Evolutionary conservation across 2,113 vertebrate genomes (phyloP), one percentile per base, ranked within the genome.

Genomic region (Pachypanchax playfairii): DNA sequence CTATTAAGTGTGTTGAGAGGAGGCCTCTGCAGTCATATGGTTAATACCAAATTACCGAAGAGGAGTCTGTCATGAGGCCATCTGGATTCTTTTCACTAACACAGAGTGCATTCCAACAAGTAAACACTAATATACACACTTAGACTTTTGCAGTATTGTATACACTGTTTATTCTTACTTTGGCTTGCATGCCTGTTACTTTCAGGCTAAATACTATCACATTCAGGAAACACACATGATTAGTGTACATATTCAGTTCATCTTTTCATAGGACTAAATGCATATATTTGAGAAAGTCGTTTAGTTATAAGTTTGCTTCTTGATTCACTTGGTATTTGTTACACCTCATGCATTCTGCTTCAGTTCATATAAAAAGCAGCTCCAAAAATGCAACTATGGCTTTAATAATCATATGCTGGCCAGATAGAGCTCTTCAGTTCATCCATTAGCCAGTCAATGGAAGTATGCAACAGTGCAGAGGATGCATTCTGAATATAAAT

Each of bases 401-500:
- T 75, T 63, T 69, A 67, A 83, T 83, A 75, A 77, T 55, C 15
- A 65, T 66, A 24, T 58, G 36, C 15, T 58, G 46, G 5, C 54
- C 24, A 42, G 47, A 75, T 49, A 59, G 56, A 65, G 57, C 55
- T 66, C 38, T 57, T 75, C 74, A 73, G 1, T 35, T 51, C 1
- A 10, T 47, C 79, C 71, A 74, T 85, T 72, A 85, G 50, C 62
- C 74, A 65, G 77, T 79, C 70, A 57, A 50, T 70, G 64, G 52
- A 35, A 70, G 64, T 52, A 51, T 60, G 59, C 8, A 51, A 51
- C 62, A 66, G 60, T 66, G 65, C 38, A 31, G 48, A 24, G 53
- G 22, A 69, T 22, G 10, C 63, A n/a, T 50, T 60, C 26, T 49
- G 87, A 78, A 85, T 88, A 70, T 84, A 67, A 87, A 86, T 76